Evolutionary conservation across 2,113 vertebrate species (phyloP), one percentile per base, ranked within the genome.

Genomic region (Otus sunia): DNA sequence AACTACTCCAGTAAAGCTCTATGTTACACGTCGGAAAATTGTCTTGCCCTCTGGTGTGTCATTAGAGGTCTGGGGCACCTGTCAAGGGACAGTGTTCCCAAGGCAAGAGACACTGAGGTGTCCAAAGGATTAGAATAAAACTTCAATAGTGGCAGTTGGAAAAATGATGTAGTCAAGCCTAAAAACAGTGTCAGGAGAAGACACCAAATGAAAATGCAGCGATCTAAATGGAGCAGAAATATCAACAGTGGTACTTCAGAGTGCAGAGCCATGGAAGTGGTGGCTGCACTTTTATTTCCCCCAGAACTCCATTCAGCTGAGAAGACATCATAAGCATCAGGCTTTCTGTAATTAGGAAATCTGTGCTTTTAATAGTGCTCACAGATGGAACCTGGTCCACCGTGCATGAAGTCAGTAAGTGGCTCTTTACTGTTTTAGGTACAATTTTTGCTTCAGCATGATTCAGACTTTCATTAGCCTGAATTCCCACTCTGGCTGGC

Each of bases 401-500:
- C 0, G 0, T 37, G 27, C 10, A 12, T 45, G 52, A 62, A 75
- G 22, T 60, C 16, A 56, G 5, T 29, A 19, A 26, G 10, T 43
- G 18, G 75, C 21, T 53, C 36, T 77, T 34, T 37, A 9, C 41
- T 58, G 8, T 30, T 82, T 78, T 59, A 32, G 4, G 47, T 34
- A 27, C 18, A 74, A 17, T 11, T 86, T 79, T 41, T 55, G 8
- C 16, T 86, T 79, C 58, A 34, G 34, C 25, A 8, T 50, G 19
- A 41, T 34, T 47, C n/a, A 59, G 15, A 34, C 10, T 85, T 87
- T 59, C 27, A 45, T 6, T 43, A 66, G 5, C 9, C 58, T 62
- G 34, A 62, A 63, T 75, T 30, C 47, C 12, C 9, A n/a, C 8
- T 85, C 21, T 39, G 68, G 7, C 32, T 52, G 58, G n/a, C 23